phyloP scores from a whole-genome alignment of 2,888 invertebrate genomes.

The Pycnomerus fuliginosus region DNA sequence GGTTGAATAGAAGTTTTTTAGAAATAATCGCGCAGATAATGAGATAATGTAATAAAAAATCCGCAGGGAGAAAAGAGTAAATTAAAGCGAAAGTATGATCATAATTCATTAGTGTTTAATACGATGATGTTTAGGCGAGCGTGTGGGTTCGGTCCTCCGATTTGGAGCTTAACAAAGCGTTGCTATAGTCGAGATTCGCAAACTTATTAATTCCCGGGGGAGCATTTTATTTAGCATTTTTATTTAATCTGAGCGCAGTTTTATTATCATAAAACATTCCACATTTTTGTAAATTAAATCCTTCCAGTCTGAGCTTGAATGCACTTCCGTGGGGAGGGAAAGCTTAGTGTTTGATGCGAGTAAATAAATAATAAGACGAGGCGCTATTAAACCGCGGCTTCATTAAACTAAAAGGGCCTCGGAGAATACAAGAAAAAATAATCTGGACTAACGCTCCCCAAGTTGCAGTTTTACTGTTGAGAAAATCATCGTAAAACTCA shows the following conservation, averaged over 20 bases:
- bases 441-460: conserved; percentile 49
- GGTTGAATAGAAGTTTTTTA: no score
- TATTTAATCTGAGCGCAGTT: conserved; percentile 52
- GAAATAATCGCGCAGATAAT: no score
- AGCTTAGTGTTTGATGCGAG: conserved; percentile 42
- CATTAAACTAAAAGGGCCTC: conserved; percentile 52
- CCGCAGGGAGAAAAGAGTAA: conserved; percentile 7
- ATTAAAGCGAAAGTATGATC: conserved; percentile 21
- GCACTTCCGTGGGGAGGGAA: conserved; percentile 17
- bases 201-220: conserved; percentile 51
- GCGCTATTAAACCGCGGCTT: conserved; percentile 47
- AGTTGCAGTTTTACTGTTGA: conserved; percentile 41
- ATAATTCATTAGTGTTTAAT: conserved; percentile 23
- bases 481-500: conserved; percentile 44
- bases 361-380: conserved; percentile 46
- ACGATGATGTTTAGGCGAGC: conserved; percentile 18
- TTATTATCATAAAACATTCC: conserved; percentile 53
- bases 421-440: conserved; percentile 51
- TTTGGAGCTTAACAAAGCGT: conserved; percentile 21
- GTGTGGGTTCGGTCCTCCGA: conserved; percentile 19
- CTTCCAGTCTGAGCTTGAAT: conserved; percentile 37
- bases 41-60: no score
- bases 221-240: conserved; percentile 53
- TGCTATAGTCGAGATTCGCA: conserved; percentile 37
- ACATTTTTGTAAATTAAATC: conserved; percentile 53